Percentiles rank a stretch among this genome's conserved stretches.
Evolutionary conservation across 2,888 invertebrate genomes (phyloP).

Genomic region (Allygus modestus): DNA sequence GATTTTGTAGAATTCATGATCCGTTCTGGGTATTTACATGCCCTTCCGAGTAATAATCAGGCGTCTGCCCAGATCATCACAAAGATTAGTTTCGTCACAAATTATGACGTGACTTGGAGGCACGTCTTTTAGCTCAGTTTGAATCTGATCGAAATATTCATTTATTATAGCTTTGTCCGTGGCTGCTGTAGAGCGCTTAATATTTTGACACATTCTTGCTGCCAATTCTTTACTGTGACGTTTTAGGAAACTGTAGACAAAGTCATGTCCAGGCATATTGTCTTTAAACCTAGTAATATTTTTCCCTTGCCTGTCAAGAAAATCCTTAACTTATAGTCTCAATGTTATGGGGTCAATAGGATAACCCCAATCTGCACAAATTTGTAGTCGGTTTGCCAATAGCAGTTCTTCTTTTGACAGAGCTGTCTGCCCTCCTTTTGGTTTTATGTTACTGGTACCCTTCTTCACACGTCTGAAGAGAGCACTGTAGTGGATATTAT

Average conservation of each 20-base stretch:
- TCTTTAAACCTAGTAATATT: slow-evolving; percentile 67
- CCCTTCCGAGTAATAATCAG: slow-evolving; percentile 65
- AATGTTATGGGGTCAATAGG: slow-evolving; percentile 68
- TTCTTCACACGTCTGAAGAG: slow-evolving; percentile 62
- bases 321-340: slow-evolving; percentile 68
- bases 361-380: slow-evolving; percentile 69
- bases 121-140: slow-evolving; percentile 65
- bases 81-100: slow-evolving; percentile 72
- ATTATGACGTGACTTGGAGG: slow-evolving; percentile 68
- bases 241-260: slow-evolving; percentile 68
- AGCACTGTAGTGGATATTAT: slow-evolving; percentile 52
- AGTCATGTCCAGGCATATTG: slow-evolving; percentile 68
- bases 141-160: slow-evolving; percentile 69
- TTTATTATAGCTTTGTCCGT: slow-evolving; percentile 66
- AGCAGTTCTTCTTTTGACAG: slow-evolving; percentile 63
- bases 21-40: slow-evolving; percentile 65
- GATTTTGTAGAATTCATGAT: slow-evolving; percentile 64
- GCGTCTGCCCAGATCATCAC: slow-evolving; percentile 70
- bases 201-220: slow-evolving; percentile 64
- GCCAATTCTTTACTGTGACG: slow-evolving; percentile 67
- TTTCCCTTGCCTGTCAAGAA: slow-evolving; percentile 68
- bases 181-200: slow-evolving; percentile 69
- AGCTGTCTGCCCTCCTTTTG: slow-evolving; percentile 65
- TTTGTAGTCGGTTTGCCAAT: slow-evolving; percentile 60
- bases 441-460: slow-evolving; percentile 36